Conservation (phyloP, 2,888 invertebrate species). For the Spisula solida region DNA sequence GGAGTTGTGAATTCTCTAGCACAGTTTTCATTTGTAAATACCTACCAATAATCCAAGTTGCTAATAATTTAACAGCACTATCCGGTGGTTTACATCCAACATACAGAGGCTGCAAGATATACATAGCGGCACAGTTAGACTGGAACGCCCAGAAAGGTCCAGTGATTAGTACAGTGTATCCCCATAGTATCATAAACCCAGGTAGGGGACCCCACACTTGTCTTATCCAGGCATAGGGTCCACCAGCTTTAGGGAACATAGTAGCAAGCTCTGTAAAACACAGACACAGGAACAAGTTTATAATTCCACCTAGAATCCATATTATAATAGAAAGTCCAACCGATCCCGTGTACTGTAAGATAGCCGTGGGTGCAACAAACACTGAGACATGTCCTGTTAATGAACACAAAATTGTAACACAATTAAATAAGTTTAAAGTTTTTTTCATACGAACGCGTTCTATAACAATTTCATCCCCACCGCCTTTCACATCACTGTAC, state of each 20-base stretch:
- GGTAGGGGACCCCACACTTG: constrained; percentile 88
- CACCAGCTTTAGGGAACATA: constrained; percentile 93
- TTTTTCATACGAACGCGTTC: constrained; percentile 75
- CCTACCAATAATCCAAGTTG: constrained; percentile 82
- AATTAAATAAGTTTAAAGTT: constrained; percentile 80
- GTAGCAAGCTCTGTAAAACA: constrained; percentile 94
- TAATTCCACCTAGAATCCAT: constrained; percentile 97
- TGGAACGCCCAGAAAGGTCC: constrained; percentile 88
- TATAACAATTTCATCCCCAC: constrained; percentile 33
- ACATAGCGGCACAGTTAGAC: constrained; percentile 87
- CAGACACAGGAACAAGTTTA: constrained; percentile 89
- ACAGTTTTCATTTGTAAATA: background rate
- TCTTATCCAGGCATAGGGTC: constrained; percentile 92
- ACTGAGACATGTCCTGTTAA: constrained; percentile 89
- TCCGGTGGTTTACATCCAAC: constrained; percentile 79
- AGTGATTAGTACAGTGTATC: constrained; percentile 81
- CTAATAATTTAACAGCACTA: constrained; percentile 77
- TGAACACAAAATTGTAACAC: constrained; percentile 81
- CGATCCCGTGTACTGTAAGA: constrained; percentile 94
- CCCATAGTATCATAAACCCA: constrained; percentile 89
- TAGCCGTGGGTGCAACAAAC: constrained; percentile 98
- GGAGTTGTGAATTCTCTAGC: too few species aligned
- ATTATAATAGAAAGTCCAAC: constrained; percentile 97
- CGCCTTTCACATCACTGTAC: too few species aligned
- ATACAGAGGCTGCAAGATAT: constrained; percentile 82